Conservation (phyloP, 2,888 invertebrate species). For the Drosophila pseudotalamancana region DNA sequence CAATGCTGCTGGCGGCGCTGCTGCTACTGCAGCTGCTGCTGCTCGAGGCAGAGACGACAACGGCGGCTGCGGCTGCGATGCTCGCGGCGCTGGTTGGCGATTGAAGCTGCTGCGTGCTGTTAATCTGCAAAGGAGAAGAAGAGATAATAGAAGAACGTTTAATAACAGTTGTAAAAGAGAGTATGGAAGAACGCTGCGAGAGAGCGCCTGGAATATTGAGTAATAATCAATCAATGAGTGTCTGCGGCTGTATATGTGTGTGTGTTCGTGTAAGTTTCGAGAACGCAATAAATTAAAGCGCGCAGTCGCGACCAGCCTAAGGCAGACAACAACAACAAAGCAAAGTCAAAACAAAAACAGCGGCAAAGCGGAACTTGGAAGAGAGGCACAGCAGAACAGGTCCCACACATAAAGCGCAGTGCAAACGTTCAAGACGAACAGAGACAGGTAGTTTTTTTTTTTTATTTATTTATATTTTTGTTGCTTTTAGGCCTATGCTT, state of each 20-base stretch:
- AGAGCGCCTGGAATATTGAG: conserved; percentile 4
- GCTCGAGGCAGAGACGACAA: conserved; percentile 66
- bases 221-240: conserved; percentile 18
- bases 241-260: neutral
- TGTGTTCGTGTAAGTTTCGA: conserved; percentile 23
- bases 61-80: conserved; percentile 58
- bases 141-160: neutral
- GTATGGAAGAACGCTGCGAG: too few relatives aligned
- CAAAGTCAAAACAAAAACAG: conserved; percentile 30
- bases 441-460: conserved; percentile 19
- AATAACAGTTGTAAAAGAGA: neutral
- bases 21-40: conserved; percentile 63
- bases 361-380: conserved; percentile 50
- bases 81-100: conserved; percentile 61
- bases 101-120: conserved; percentile 71
- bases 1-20: conserved; percentile 44
- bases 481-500: conserved; percentile 46
- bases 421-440: conserved; percentile 1
- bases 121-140: conserved; percentile 49
- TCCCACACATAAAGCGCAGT: conserved; percentile 48
- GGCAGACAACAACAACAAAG: conserved; percentile 3
- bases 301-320: conserved; percentile 51
- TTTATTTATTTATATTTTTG: neutral
- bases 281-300: conserved; percentile 64
- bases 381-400: conserved; percentile 43